A percentile compares a stretch with the other conserved stretches of the same genome.
Conservation (phyloP, 2,113 vertebrate species). For the Sander lucioperca region DNA sequence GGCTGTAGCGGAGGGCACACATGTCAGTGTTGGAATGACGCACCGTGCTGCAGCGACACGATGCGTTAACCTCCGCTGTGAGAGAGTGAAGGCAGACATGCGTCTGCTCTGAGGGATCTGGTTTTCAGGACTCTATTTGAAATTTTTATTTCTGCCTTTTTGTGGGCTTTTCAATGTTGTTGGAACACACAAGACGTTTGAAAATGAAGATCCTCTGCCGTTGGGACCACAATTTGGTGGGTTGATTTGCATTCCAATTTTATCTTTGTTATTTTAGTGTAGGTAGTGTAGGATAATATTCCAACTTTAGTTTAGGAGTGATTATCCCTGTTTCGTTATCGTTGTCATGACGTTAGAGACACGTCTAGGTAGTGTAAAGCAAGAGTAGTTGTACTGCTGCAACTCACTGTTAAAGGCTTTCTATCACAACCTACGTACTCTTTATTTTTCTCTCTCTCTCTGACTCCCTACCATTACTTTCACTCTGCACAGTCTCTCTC, state of each 20-base stretch:
- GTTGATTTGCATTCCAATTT: constrained; percentile 56
- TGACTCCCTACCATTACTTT: neutral
- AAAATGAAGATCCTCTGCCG: constrained; percentile 89
- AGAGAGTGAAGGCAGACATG: constrained; percentile 26
- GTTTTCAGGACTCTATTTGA: neutral
- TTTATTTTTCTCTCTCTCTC: neutral
- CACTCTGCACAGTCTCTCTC: neutral
- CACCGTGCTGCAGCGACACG: constrained; percentile 22
- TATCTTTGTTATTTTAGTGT: neutral
- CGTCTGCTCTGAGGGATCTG: constrained; percentile 14
- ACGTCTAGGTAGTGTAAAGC: neutral
- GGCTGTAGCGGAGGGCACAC: constrained; percentile 59
- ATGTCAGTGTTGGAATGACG: constrained; percentile 62
- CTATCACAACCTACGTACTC: neutral
- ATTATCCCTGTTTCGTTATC: neutral
- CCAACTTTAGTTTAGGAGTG: too few relatives aligned
- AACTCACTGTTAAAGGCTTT: neutral
- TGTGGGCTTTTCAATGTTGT: constrained; percentile 64
- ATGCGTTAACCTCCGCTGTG: constrained; percentile 1
- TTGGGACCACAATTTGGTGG: constrained; percentile 87
- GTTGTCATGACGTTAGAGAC: neutral
- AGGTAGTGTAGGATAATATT: neutral
- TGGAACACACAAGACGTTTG: constrained; percentile 68
- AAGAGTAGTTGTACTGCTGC: neutral
- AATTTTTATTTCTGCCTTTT: too few relatives aligned